Conservation (phyloP, 2,888 invertebrate genomes). For the Eledone cirrhosa region DNA sequence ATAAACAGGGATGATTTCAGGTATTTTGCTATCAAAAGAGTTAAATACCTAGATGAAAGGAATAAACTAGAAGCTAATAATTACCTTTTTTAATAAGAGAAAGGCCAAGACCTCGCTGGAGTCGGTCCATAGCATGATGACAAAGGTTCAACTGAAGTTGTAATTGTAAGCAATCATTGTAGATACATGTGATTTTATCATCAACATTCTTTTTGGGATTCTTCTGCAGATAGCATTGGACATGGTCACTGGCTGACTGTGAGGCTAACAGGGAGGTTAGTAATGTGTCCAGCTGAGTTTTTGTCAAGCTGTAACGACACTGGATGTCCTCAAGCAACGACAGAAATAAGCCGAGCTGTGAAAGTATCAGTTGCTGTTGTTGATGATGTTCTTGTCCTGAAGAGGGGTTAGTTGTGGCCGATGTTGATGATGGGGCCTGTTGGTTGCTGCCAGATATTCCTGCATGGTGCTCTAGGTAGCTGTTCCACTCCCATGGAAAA, state of each 20-base stretch:
- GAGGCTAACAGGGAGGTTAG: constrained; percentile 66
- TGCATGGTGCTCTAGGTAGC: constrained; percentile 39
- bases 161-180: constrained; percentile 83
- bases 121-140: constrained; percentile 71
- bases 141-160: constrained; percentile 90
- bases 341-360: constrained; percentile 73
- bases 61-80: too few species aligned
- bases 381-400: constrained; percentile 48
- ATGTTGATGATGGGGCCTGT: not conserved
- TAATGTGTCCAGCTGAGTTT: constrained; percentile 82
- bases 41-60: too few species aligned
- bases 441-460: not conserved
- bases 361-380: constrained; percentile 48
- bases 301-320: constrained; percentile 83
- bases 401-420: constrained; percentile 10
- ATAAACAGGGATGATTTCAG: too few species aligned
- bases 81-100: constrained; percentile 34
- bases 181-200: constrained; percentile 66
- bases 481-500: constrained; percentile 72
- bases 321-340: constrained; percentile 82
- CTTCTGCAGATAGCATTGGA: constrained; percentile 74
- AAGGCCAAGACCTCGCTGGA: constrained; percentile 73
- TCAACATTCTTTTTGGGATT: constrained; percentile 70
- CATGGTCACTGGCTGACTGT: constrained; percentile 69
- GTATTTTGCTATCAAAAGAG: too few species aligned